phyloP scores from a whole-genome alignment of 2,113 vertebrate species.

The Megalops atlanticus region DNA sequence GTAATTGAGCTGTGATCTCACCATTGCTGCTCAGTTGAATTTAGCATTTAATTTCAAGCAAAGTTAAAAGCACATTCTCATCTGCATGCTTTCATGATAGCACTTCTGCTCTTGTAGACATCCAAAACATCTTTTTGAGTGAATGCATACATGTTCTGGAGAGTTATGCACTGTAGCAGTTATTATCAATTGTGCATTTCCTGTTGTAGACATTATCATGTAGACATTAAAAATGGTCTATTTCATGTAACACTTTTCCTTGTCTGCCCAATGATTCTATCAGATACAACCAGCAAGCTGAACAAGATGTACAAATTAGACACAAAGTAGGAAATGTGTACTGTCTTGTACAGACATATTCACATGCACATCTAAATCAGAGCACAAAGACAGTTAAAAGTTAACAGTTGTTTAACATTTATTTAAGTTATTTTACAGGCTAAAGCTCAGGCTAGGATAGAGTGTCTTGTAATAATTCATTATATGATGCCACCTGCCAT shows the following conservation, averaged over 20 bases:
- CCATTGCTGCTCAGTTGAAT: slow-evolving; percentile 2
- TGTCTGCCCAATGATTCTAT: neutral
- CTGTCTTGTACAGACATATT: neutral
- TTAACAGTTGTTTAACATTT: no score
- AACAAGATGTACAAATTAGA: neutral
- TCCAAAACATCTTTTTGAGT: neutral
- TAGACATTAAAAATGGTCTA: neutral
- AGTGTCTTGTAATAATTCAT: neutral
- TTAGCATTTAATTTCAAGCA: neutral
- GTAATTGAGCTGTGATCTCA: neutral
- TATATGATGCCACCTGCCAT: neutral
- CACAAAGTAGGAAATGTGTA: neutral
- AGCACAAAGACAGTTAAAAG: neutral
- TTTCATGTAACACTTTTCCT: neutral
- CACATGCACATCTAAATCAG: neutral
- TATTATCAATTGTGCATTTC: neutral
- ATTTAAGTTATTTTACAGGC: no score
- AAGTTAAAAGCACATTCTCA: neutral
- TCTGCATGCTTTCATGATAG: neutral
- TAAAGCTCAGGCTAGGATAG: neutral
- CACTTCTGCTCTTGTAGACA: neutral
- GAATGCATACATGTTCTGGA: neutral
- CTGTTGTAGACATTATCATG: no score
- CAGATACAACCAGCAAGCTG: neutral
- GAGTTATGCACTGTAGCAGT: neutral